These are phyloP conservation scores for Lates calcarifer DNA, from an alignment of 2,113 vertebrate species.

Conservation along the genomic window DNA sequence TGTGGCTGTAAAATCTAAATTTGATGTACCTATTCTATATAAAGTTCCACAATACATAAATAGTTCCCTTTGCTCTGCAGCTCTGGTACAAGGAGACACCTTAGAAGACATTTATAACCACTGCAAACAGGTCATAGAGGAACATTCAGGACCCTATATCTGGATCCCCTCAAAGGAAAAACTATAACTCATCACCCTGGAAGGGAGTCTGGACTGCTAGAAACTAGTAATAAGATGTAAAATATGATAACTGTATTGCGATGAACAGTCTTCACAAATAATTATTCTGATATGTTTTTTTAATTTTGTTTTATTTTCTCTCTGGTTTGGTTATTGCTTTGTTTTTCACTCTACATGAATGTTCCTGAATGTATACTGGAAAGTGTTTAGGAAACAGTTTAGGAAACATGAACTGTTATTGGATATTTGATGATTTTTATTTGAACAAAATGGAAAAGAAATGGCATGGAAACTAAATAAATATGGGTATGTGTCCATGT, in stretches of 20 bases:
- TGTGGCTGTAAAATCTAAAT: neutral
- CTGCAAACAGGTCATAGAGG: conserved; percentile 99
- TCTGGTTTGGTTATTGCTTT: conserved; percentile 60
- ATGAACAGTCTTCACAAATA: conserved; percentile 90
- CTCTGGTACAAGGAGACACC: conserved; percentile 97
- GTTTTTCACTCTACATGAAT: conserved; percentile 82
- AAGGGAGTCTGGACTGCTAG: conserved; percentile 84
- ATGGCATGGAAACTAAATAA: conserved; percentile 80
- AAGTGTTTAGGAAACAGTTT: conserved; percentile 79
- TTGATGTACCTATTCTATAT: neutral
- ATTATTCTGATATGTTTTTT: conserved; percentile 85
- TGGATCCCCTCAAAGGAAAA: conserved; percentile 99
- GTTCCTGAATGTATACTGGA: conserved; percentile 85
- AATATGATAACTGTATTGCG: conserved; percentile 91
- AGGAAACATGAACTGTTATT: conserved; percentile 68
- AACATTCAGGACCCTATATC: conserved; percentile 98
- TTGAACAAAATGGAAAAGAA: conserved; percentile 52
- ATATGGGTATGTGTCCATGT: conserved; percentile 81
- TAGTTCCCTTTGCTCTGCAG: conserved; percentile 79
- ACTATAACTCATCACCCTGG: conserved; percentile 85
- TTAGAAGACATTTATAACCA: conserved; percentile 99
- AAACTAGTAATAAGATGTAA: conserved; percentile 89
- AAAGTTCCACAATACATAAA: conserved; percentile 11
- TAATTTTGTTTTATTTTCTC: conserved; percentile 22
- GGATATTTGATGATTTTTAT: conserved; percentile 73